A percentile compares a stretch with the other conserved stretches of the same genome.
Conservation (phyloP, 2,888 invertebrate species). For the Ectemnius continuus region DNA sequence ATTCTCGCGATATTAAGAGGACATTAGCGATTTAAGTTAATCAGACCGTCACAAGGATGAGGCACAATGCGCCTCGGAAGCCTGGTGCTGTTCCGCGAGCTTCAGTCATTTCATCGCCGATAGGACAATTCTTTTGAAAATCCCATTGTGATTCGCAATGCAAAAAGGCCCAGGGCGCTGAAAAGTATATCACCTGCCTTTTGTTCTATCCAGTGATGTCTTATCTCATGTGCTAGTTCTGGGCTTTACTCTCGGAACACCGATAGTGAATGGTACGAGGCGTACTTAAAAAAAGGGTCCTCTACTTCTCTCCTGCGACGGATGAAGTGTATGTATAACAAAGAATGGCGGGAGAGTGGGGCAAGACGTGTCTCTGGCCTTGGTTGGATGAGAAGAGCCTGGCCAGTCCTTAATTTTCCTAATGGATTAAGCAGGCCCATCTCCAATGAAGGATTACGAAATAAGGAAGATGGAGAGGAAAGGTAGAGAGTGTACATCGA, state of each 20-base stretch:
- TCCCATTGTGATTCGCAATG: conserved; percentile 3
- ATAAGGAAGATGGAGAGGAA: conserved; percentile 24
- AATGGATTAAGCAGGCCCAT: conserved; percentile 65
- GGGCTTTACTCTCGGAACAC: neutral
- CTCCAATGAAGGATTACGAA: conserved; percentile 54
- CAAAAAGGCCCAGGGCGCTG: neutral
- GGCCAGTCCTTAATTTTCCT: conserved; percentile 66
- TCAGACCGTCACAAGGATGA: neutral
- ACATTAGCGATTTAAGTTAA: conserved; percentile 6
- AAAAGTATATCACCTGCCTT: conserved; percentile 41
- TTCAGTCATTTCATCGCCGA: neutral
- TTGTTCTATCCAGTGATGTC: conserved; percentile 36
- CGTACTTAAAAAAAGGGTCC: conserved; percentile 26
- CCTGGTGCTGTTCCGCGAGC: neutral
- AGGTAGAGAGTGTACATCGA: too few relatives aligned
- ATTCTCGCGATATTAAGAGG: neutral
- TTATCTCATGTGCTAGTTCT: conserved; percentile 21
- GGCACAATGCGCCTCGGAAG: neutral
- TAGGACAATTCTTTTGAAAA: neutral
- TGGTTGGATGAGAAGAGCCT: conserved; percentile 32
- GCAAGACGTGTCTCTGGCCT: conserved; percentile 36
- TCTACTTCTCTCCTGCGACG: conserved; percentile 47
- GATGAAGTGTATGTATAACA: conserved; percentile 30
- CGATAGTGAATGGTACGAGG: conserved; percentile 1
- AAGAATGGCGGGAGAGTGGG: conserved; percentile 20